These are phyloP conservation scores for Saturnia pavonia DNA, from an alignment of 2,888 invertebrate species.

Conservation along the genomic window DNA sequence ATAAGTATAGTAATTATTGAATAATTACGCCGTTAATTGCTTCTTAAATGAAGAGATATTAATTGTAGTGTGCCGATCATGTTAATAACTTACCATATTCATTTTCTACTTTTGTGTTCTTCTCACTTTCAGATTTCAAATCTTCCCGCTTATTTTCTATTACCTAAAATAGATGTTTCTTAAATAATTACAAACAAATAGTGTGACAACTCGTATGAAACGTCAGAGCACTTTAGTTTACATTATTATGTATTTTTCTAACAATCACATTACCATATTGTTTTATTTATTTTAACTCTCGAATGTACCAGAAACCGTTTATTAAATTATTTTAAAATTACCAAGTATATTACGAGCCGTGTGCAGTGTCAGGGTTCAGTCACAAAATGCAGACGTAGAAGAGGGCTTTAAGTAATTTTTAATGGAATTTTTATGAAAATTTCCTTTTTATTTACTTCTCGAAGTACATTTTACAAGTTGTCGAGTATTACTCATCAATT, in stretches of 20 bases:
- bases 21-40: not conserved
- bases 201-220: not conserved
- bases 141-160: slow-evolving; percentile 56
- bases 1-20: too few relatives aligned
- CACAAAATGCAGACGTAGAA: too few relatives aligned
- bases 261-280: too few relatives aligned
- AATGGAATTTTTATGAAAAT: too few relatives aligned
- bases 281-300: too few relatives aligned
- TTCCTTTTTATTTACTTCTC: too few relatives aligned
- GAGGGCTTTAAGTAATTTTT: too few relatives aligned
- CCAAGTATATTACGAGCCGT: too few relatives aligned
- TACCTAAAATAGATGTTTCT: slow-evolving; percentile 41
- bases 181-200: not conserved
- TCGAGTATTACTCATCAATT: too few relatives aligned
- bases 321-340: not conserved
- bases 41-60: not conserved
- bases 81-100: slow-evolving; percentile 51
- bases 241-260: not conserved
- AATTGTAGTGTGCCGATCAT: not conserved
- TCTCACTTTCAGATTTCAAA: slow-evolving; percentile 41
- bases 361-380: too few relatives aligned
- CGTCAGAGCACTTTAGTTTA: not conserved
- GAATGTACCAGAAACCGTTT: too few relatives aligned
- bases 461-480: too few relatives aligned
- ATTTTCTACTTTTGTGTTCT: slow-evolving; percentile 47